These are phyloP conservation scores for Eupithecia centaureata DNA, from an alignment of 2,888 invertebrate species.

Conservation along the genomic window DNA sequence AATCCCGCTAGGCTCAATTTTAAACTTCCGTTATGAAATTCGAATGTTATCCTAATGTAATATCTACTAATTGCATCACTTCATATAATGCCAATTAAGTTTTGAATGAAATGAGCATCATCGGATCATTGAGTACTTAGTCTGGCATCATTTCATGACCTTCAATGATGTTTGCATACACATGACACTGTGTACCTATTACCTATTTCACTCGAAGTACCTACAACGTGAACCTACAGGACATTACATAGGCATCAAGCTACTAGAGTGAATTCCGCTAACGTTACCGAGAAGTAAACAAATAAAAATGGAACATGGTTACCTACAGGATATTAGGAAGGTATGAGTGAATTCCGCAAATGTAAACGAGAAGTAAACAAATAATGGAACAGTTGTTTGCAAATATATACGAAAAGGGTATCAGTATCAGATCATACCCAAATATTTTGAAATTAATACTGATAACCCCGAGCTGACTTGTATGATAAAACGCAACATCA, in stretches of 20 bases:
- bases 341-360: neutral
- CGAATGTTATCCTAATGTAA: neutral
- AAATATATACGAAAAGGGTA: neutral
- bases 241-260: too few relatives aligned
- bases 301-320: too few relatives aligned
- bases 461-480: constrained; percentile 23
- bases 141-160: constrained; percentile 24
- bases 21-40: neutral
- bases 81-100: constrained; percentile 11
- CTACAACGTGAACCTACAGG: neutral
- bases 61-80: constrained; percentile 15
- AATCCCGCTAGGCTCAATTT: neutral
- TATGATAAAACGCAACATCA: neutral
- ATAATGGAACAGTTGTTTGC: neutral
- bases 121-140: constrained; percentile 6
- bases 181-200: neutral
- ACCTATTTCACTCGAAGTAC: neutral
- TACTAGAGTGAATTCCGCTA: too few relatives aligned
- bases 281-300: too few relatives aligned
- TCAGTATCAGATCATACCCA: constrained; percentile 8
- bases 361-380: neutral
- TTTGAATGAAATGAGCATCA: constrained; percentile 10
- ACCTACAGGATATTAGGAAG: too few relatives aligned
- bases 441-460: constrained; percentile 21
- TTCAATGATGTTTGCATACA: constrained; percentile 28